phyloP scores from a whole-genome alignment of 2,888 invertebrate species.

The Quadroppia sp. region DNA sequence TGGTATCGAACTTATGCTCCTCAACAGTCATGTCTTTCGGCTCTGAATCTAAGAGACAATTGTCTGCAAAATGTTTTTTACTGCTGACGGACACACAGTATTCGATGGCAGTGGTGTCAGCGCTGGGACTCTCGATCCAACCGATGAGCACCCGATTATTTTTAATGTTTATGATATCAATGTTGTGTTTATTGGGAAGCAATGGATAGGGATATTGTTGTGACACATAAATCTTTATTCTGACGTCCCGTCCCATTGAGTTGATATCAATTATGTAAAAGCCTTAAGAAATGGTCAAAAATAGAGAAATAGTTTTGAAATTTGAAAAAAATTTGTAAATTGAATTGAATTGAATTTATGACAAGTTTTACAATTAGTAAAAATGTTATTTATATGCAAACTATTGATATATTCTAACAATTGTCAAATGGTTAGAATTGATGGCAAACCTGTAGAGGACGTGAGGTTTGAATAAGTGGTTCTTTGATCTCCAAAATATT shows the following conservation, averaged over 20 bases:
- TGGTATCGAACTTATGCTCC: slow-evolving; percentile 1
- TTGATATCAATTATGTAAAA: slow-evolving; percentile 38
- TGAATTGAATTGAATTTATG: slow-evolving; percentile 1
- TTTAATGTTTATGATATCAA: slow-evolving; percentile 45
- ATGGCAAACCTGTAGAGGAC: slow-evolving; percentile 40
- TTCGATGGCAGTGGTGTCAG: slow-evolving; percentile 47
- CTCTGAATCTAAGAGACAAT: not conserved
- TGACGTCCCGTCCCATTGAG: slow-evolving; percentile 36
- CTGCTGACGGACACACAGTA: slow-evolving; percentile 56
- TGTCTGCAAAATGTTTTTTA: not conserved
- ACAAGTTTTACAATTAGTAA: not conserved
- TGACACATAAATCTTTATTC: slow-evolving; percentile 38
- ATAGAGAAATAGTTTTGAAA: not conserved
- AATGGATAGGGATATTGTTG: slow-evolving; percentile 44
- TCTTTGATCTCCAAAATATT: slow-evolving; percentile 40
- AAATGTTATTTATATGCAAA: not conserved
- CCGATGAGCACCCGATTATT: slow-evolving; percentile 46
- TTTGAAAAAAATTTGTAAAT: not conserved
- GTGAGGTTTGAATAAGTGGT: slow-evolving; percentile 42
- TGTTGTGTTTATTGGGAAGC: slow-evolving; percentile 44
- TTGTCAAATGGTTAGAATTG: not conserved
- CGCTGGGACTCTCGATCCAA: slow-evolving; percentile 49
- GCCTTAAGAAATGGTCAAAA: slow-evolving; percentile 36
- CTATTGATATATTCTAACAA: not conserved
- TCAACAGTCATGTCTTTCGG: not conserved